Evolutionary conservation across 2,113 vertebrate genomes (phyloP).

Genomic region (Scophthalmus maximus): DNA sequence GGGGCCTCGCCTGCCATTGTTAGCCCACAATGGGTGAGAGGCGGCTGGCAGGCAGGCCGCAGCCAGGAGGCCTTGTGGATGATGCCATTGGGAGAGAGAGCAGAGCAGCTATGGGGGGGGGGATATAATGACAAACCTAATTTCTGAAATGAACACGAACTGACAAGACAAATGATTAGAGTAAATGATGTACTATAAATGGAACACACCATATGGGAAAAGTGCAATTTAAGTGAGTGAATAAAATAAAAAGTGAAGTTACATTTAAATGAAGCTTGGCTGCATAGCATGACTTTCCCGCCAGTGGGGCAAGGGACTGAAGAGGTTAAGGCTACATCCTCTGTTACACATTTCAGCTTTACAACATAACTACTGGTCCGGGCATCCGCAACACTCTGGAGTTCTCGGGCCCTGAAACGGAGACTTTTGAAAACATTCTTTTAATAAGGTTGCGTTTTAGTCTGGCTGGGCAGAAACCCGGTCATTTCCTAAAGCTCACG

Average conservation of each 20-base stretch:
- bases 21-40: conserved; percentile 80
- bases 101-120: conserved; percentile 22
- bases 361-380: no score
- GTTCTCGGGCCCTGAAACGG: no score
- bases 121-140: conserved; percentile 4
- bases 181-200: neutral
- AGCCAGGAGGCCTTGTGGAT: conserved; percentile 75
- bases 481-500: no score
- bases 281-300: no score
- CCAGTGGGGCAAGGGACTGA: no score
- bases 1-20: conserved; percentile 84
- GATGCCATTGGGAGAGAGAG: conserved; percentile 45
- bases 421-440: no score
- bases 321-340: no score
- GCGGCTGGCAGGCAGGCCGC: conserved; percentile 76
- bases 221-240: neutral
- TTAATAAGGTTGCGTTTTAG: no score
- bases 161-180: conserved; percentile 13
- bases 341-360: no score
- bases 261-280: no score
- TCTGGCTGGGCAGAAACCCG: no score
- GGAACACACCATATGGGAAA: neutral
- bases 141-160: neutral
- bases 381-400: no score
- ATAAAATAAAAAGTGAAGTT: conserved; percentile 29